phyloP scores from a whole-genome alignment of 1,140 invertebrate species.

The Procambarus virginalis region DNA sequence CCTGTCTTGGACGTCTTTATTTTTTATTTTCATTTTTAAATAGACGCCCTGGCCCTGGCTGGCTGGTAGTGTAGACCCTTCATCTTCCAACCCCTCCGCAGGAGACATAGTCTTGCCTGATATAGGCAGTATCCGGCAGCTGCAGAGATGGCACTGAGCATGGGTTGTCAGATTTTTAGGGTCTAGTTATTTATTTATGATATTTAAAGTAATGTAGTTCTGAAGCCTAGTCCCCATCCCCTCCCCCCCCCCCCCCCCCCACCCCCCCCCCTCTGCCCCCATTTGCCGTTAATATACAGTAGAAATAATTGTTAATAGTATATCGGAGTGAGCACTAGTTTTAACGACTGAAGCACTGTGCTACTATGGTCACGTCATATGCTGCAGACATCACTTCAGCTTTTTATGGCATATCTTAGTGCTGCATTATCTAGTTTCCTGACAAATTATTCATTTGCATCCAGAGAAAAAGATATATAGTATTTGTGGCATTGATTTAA shows the following conservation, averaged over 20 bases:
- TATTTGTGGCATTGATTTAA: conserved; percentile 18
- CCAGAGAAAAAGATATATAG: background rate
- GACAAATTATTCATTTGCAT: conserved; percentile 21
- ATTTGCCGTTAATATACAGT: no score
- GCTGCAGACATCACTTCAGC: conserved; percentile 19
- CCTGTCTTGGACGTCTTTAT: conserved; percentile 23
- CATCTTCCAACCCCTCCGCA: conserved; percentile 4
- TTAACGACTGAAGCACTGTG: background rate
- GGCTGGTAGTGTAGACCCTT: conserved; percentile 46
- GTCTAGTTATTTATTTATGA: conserved; percentile 7
- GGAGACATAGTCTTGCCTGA: background rate
- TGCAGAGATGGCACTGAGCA: conserved; percentile 46
- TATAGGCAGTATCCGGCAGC: conserved; percentile 27
- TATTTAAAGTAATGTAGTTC: background rate
- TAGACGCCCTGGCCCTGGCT: conserved; percentile 36
- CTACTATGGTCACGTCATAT: background rate
- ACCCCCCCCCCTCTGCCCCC: no score
- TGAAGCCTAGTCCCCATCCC: background rate
- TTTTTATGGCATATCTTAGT: conserved; percentile 10
- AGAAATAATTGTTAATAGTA: background rate
- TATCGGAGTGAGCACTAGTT: background rate
- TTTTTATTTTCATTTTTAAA: background rate
- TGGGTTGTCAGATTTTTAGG: conserved; percentile 5
- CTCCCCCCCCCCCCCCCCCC: no score
- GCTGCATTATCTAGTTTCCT: conserved; percentile 20